These are phyloP conservation scores for Rousettus leschenaultii DNA, from an alignment of 2,113 vertebrate species.

Conservation along the genomic window DNA sequence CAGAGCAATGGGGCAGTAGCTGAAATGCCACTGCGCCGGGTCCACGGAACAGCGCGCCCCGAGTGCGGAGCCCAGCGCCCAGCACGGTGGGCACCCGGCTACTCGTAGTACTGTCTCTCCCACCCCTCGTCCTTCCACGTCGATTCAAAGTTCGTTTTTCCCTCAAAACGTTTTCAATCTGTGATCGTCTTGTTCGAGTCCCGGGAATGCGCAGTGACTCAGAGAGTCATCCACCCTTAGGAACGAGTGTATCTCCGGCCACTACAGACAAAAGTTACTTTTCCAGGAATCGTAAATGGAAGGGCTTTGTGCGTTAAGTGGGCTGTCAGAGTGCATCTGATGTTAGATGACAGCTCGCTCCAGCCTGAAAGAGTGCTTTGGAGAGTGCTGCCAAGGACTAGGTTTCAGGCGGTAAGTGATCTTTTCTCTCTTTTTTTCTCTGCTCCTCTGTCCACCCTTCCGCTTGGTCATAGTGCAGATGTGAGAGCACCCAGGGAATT, in stretches of 20 bases:
- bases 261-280: constrained; percentile 11
- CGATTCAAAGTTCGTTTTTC: background rate
- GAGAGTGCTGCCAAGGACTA: background rate
- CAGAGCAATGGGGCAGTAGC: background rate
- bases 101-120: fast-evolving
- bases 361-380: background rate
- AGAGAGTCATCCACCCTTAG: background rate
- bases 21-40: fast-evolving
- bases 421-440: background rate
- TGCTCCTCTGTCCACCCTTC: background rate
- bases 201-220: background rate
- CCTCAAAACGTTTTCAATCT: background rate
- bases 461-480: background rate
- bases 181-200: background rate
- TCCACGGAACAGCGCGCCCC: fast-evolving
- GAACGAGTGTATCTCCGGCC: background rate
- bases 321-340: constrained; percentile 68
- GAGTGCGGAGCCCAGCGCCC: background rate
- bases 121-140: background rate
- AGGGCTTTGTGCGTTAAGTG: constrained; percentile 54
- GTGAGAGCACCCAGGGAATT: background rate
- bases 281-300: background rate
- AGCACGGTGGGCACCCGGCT: background rate
- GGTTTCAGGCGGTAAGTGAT: background rate
- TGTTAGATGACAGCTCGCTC: constrained; percentile 41